phyloP scores from a whole-genome alignment of 2,888 invertebrate species.

The Pinctada fucata region DNA sequence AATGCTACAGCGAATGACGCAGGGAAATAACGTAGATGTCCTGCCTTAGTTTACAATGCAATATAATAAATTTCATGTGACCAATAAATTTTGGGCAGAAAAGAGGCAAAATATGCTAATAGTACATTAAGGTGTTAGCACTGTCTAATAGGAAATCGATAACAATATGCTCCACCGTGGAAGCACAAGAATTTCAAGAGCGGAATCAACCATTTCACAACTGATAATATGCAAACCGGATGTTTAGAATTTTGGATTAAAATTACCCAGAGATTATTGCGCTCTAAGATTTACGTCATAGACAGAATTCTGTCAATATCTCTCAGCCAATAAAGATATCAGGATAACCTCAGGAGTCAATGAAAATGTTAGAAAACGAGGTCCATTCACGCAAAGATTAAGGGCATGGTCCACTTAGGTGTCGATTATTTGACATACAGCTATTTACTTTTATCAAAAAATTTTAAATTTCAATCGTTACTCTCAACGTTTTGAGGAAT shows the following conservation, averaged over 20 bases:
- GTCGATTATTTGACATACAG: too few species aligned
- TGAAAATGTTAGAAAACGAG: neutral
- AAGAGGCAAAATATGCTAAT: conserved; percentile 20
- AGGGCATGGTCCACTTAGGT: too few species aligned
- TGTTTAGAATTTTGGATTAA: conserved; percentile 19
- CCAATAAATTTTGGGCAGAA: neutral
- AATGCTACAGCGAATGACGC: too few species aligned
- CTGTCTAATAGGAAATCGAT: neutral
- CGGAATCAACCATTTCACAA: conserved; percentile 9
- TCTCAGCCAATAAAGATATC: neutral
- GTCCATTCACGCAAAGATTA: neutral
- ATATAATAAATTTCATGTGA: neutral
- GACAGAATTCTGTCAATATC: neutral
- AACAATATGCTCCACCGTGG: conserved; percentile 4
- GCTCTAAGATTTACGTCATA: conserved; percentile 9
- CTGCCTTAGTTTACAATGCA: neutral
- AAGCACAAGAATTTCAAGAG: conserved; percentile 20
- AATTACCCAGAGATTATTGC: conserved; percentile 21
- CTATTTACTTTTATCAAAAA: too few species aligned
- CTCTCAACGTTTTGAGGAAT: too few species aligned
- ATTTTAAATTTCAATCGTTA: too few species aligned
- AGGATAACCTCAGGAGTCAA: neutral
- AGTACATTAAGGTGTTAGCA: conserved; percentile 8
- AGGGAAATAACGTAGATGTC: neutral
- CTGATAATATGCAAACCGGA: conserved; percentile 13